Evolutionary conservation across 2,113 vertebrate species (phyloP).

Genomic region (Callipepla squamata): DNA sequence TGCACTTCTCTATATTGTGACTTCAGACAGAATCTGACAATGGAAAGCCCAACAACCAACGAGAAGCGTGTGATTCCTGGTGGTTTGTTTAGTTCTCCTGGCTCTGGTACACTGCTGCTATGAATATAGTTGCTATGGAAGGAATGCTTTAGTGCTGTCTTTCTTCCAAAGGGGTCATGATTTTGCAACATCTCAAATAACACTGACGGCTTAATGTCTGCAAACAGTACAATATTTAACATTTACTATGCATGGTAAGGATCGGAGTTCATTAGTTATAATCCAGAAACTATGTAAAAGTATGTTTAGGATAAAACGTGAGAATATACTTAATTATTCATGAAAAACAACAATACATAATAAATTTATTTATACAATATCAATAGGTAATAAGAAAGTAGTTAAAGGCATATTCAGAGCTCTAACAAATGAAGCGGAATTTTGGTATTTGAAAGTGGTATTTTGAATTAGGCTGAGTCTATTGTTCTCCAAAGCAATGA

Average conservation of each 20-base stretch:
- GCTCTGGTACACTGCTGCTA: slow-evolving; percentile 71
- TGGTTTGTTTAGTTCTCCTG: slow-evolving; percentile 81
- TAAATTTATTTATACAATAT: slow-evolving; percentile 38
- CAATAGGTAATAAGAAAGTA: slow-evolving; percentile 44
- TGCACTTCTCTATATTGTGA: slow-evolving; percentile 66
- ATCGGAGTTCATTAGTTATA: slow-evolving; percentile 60
- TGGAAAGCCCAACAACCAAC: slow-evolving; percentile 73
- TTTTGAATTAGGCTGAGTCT: slow-evolving; percentile 14
- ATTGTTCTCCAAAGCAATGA: slow-evolving; percentile 25
- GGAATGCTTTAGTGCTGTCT: slow-evolving; percentile 64
- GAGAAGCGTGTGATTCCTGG: slow-evolving; percentile 73
- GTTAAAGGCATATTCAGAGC: slow-evolving; percentile 53
- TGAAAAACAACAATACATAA: slow-evolving; percentile 68
- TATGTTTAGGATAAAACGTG: slow-evolving; percentile 64
- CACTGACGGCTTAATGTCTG: slow-evolving; percentile 72
- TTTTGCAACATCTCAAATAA: slow-evolving; percentile 78
- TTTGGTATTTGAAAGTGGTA: slow-evolving; percentile 53
- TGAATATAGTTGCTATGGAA: slow-evolving; percentile 79
- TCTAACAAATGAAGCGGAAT: slow-evolving; percentile 51
- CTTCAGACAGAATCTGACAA: slow-evolving; percentile 75
- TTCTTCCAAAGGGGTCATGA: slow-evolving; percentile 77
- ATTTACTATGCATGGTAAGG: slow-evolving; percentile 64
- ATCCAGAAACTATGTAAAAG: slow-evolving; percentile 72
- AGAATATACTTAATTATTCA: slow-evolving; percentile 63
- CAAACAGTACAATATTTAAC: slow-evolving; percentile 72